Base-by-base conservation (phyloP, 2,797 vertebrate species). In the Mycteria americana region DNA sequence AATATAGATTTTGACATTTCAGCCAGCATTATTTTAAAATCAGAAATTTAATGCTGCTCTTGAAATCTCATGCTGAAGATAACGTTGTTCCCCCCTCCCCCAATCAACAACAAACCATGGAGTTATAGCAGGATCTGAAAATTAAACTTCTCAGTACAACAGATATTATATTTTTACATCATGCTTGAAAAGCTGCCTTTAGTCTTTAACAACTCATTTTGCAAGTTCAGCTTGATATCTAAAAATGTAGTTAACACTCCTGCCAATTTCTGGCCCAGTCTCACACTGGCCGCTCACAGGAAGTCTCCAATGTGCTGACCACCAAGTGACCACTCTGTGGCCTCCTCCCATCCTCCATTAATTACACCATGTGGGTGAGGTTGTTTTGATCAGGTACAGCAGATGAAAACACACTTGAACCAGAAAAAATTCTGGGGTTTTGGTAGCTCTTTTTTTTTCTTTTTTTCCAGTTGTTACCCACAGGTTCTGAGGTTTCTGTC, bases 321-420 rank as follows among this genome's bases (percentile, higher is more conserved):
- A 74, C 9, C 21, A 25, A 13, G 6, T 35, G 28, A 39, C 27
- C 7, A 31, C 5, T 51, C 11, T 35, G 2, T 30, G 0, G 1
- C 39, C n/a, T 53, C 10, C 7, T 53, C 9, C 18, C 22, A 51
- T 31, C 24, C 18, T 54, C 31, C 0, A 0, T 45, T 50, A 67
- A 54, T 23, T 67, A 39, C 25, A 6, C 4, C 6, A 1, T 73
- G 21, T 18, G 30, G 9, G 33, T 54, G 30, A 62, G 12, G 11
- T 63, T 54, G 25, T 11, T 86, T 83, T 73, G 28, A 10, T 67
- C 18, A n/a, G 12, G 7, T 54, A 72, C 4, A 72, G 13, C 0
- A 2, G 19, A 30, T 41, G 25, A 57, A 91, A 82, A 62, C 10
- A n/a, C 5, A 46, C 22, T 35, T 45, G 19, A 77, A 62, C 4